A percentile compares a stretch with the other conserved stretches of the same genome.
Evolutionary conservation across 2,113 vertebrate species (phyloP).

Genomic region (Chaetops frenatus): DNA sequence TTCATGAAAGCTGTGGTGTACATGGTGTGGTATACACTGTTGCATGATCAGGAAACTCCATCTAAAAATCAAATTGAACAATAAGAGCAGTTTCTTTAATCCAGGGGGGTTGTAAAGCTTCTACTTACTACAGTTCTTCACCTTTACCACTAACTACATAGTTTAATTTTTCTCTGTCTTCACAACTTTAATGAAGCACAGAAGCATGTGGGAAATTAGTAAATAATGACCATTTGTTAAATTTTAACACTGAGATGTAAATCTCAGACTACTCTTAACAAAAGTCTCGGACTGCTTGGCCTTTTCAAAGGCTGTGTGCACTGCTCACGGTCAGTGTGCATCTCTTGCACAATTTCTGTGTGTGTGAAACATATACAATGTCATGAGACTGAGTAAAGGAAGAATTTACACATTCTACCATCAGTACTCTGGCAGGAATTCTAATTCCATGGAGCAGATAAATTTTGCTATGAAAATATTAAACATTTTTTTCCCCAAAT

Average conservation of each 20-base stretch:
- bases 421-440: neutral
- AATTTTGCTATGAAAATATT: neutral
- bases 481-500: neutral
- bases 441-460: neutral
- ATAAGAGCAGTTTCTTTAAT: neutral
- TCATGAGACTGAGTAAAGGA: neutral
- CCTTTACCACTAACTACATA: neutral
- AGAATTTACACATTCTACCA: neutral
- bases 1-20: conserved; percentile 50
- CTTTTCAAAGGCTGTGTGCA: neutral
- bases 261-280: neutral
- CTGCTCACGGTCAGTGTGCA: neutral
- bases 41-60: conserved; percentile 18
- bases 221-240: neutral
- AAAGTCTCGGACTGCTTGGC: neutral
- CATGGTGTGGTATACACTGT: neutral
- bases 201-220: neutral
- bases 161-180: neutral
- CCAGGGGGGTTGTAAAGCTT: neutral
- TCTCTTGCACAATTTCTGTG: neutral
- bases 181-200: neutral
- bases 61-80: conserved; percentile 38
- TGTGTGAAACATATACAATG: neutral
- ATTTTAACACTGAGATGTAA: neutral
- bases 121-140: neutral